Evolutionary conservation across 2,113 vertebrate species (phyloP), one percentile per base, ranked within the genome.

Genomic region (Rhombomys opimus): DNA sequence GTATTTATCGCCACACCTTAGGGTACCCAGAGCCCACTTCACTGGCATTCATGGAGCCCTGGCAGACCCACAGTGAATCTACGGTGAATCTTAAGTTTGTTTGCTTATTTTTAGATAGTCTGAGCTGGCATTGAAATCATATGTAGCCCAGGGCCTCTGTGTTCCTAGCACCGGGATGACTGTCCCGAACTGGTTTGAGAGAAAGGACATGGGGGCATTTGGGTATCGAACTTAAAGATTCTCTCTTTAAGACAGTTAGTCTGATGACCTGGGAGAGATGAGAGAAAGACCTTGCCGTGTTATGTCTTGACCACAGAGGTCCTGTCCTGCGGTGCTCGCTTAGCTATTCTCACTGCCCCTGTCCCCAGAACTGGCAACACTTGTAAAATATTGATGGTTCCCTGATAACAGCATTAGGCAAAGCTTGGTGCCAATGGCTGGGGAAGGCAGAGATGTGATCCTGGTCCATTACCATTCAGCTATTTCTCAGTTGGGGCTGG

Each of bases 361-460:
- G 6, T 3, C 92, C 73, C 81, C 57, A 61, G 50, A 92, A 84
- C 4, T 78, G 89, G 30, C 27, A 87, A 70, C 46, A 57, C 65
- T 91, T 75, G 27, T 61, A 89, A 94, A 96, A 91, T 75, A 89
- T 78, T 94, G 96, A 65, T 91, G 89, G 92, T 94, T 95, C 54
- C 67, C 86, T 89, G 89, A 75, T 97, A 91, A 94, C 15, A 91
- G 86, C 86, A 17, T 95, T 88, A 91, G 90, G 75, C 59, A 41
- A 75, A 67, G 81, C 46, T 85, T 72, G 73, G 5, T 89, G 20
- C 41, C 25, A 86, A 75, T 0, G 67, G 50, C 73, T 23, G 0
- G 72, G 78, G 91, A 96, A 94, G 89, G 89, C 97, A 95, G 97
- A 91, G 93, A 93, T 84, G 65, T 67, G 46, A 63, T 8, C 30